Evolutionary conservation across 2,113 vertebrate species (phyloP).

Genomic region (Crotophaga sulcirostris): DNA sequence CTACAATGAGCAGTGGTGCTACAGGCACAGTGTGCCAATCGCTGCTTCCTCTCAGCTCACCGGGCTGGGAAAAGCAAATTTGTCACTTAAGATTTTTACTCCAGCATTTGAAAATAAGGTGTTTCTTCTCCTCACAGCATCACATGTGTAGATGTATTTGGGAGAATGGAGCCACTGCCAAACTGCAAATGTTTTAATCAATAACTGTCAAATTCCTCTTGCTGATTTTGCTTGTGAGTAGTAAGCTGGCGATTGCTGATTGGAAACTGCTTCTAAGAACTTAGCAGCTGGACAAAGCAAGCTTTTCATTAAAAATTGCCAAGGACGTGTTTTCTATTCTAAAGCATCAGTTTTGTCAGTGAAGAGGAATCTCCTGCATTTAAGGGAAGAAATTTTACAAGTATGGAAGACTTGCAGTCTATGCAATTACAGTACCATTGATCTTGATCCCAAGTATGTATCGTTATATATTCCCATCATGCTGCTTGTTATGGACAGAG

Average conservation of each 20-base stretch:
- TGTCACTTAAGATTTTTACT: background rate
- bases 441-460: background rate
- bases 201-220: background rate
- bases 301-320: background rate
- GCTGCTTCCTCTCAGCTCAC: background rate
- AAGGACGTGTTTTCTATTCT: background rate
- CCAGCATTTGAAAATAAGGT: background rate
- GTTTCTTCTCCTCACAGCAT: background rate
- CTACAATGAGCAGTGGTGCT: background rate
- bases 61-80: background rate
- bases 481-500: background rate
- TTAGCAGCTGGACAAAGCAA: background rate
- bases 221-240: background rate
- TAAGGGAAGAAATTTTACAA: background rate
- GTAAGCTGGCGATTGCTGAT: rapidly evolving
- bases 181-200: background rate
- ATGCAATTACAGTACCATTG: background rate
- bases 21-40: background rate
- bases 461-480: background rate
- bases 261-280: background rate
- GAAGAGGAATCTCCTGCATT: background rate
- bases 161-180: background rate
- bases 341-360: background rate
- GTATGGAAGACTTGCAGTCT: background rate
- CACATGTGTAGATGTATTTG: background rate